A percentile compares a stretch with the other conserved stretches of the same genome.
Conservation (phyloP, 37 sponge, comb jelly and placozoan genomes). For the Cliona cf. orientalis region DNA sequence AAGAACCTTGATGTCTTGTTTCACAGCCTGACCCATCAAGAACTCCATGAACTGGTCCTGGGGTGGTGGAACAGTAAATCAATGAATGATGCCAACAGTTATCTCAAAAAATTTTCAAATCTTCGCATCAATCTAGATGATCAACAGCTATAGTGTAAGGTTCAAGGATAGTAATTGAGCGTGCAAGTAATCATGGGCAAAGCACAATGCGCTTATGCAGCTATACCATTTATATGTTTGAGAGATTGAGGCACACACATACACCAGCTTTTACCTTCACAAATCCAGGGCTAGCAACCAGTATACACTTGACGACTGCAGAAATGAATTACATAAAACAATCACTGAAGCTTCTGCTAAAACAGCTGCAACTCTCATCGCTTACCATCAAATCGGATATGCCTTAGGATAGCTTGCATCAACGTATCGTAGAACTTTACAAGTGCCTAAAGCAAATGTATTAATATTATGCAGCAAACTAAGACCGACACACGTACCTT, state of each 20-base stretch:
- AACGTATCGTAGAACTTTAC: constrained; percentile 85
- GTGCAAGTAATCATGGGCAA: too few relatives aligned
- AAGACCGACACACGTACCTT: constrained; percentile 48
- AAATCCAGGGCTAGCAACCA: constrained; percentile 96
- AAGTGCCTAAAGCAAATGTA: constrained; percentile 49
- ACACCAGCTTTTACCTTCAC: constrained; percentile 91
- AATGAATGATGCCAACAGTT: neutral
- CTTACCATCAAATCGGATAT: constrained; percentile 77
- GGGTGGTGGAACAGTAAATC: neutral
- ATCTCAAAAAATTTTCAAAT: neutral
- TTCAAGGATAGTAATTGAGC: too few relatives aligned
- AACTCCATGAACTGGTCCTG: constrained; percentile 95
- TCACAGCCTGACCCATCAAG: constrained; percentile 82
- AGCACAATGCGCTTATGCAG: too few relatives aligned
- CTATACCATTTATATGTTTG: too few relatives aligned
- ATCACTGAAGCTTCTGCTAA: neutral
- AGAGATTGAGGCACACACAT: too few relatives aligned
- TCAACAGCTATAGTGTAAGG: too few relatives aligned
- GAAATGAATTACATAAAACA: neutral
- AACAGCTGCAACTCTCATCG: constrained; percentile 7
- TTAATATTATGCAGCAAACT: neutral
- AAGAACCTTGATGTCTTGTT: constrained; percentile 66
- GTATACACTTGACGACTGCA: constrained; percentile 88
- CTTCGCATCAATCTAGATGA: too few relatives aligned
- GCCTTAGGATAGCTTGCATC: constrained; percentile 79